phyloP scores from a whole-genome alignment of 2,888 invertebrate genomes.

The Boloria selene region DNA sequence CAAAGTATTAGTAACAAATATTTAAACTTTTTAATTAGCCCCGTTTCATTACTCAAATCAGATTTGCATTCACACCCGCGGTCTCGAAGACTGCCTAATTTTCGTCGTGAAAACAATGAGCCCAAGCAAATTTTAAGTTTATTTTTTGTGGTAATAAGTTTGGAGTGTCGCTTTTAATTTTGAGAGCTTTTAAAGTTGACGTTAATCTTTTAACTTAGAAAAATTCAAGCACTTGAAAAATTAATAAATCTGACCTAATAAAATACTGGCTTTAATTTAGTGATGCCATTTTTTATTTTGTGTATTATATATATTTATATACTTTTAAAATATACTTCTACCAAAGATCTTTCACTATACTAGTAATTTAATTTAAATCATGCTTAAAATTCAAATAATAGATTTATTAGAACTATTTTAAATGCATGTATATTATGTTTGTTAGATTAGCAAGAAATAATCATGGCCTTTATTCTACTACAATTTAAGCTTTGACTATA shows the following conservation, averaged over 20 bases:
- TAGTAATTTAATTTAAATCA: no score
- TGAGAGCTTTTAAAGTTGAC: slow-evolving; percentile 21
- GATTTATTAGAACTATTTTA: no score
- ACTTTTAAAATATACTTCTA: no score
- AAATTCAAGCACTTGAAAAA: slow-evolving; percentile 37
- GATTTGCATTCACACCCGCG: slow-evolving; percentile 69
- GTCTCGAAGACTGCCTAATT: slow-evolving; percentile 66
- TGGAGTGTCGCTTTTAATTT: slow-evolving; percentile 48
- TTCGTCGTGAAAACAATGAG: slow-evolving; percentile 49
- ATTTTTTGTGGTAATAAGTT: slow-evolving; percentile 47
- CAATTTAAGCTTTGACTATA: no score
- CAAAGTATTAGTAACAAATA: neutral
- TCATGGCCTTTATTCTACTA: no score
- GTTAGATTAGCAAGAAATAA: no score
- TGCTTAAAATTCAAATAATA: no score
- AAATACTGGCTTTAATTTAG: neutral
- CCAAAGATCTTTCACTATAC: no score
- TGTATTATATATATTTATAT: no score
- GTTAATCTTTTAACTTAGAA: slow-evolving; percentile 16
- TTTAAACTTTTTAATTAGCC: slow-evolving; percentile 42
- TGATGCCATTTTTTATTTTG: neutral
- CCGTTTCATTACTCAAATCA: slow-evolving; percentile 71
- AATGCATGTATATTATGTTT: no score
- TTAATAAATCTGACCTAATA: slow-evolving; percentile 5
- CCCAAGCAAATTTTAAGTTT: slow-evolving; percentile 45